A percentile compares a stretch with the other conserved stretches of the same genome.
phyloP scores from a whole-genome alignment of 2,888 invertebrate species.

The Dastarcus helophoroides region DNA sequence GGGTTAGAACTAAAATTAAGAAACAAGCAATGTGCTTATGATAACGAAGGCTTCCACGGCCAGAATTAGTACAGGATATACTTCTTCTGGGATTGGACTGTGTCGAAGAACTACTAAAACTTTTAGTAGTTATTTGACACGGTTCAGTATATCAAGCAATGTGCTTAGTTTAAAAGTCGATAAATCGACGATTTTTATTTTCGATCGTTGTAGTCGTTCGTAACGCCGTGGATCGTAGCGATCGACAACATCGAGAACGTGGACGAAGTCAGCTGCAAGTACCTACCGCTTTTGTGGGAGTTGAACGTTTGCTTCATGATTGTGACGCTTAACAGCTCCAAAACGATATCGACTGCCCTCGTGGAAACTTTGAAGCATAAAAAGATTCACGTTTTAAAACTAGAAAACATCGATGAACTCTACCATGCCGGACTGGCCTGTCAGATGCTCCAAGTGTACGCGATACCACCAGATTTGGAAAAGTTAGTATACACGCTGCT shows the following conservation, averaged over 20 bases:
- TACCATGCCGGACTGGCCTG: constrained; percentile 48
- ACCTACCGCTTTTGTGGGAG: constrained; percentile 37
- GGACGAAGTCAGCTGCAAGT: constrained; percentile 44
- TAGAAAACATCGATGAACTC: constrained; percentile 42
- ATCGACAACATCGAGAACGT: constrained; percentile 50
- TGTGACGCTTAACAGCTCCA: constrained; percentile 15
- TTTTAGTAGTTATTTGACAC: too few relatives aligned
- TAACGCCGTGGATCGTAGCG: constrained; percentile 34
- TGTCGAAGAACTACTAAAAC: too few relatives aligned
- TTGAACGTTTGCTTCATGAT: constrained; percentile 36
- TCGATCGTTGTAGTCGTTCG: constrained; percentile 7
- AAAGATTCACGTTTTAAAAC: constrained; percentile 25
- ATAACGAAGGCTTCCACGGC: too few relatives aligned
- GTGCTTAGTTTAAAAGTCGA: too few relatives aligned
- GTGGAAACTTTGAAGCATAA: neutral
- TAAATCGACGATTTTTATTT: too few relatives aligned
- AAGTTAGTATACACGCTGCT: constrained; percentile 43
- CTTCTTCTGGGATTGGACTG: too few relatives aligned
- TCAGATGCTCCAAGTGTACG: constrained; percentile 47
- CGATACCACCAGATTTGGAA: constrained; percentile 49
- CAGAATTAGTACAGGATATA: too few relatives aligned
- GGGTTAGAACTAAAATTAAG: too few relatives aligned
- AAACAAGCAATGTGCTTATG: too few relatives aligned
- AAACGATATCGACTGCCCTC: too few relatives aligned
- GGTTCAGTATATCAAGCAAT: too few relatives aligned